These are phyloP conservation scores for Echiichthys vipera DNA, from an alignment of 2,797 vertebrate genomes.

Conservation along the genomic window DNA sequence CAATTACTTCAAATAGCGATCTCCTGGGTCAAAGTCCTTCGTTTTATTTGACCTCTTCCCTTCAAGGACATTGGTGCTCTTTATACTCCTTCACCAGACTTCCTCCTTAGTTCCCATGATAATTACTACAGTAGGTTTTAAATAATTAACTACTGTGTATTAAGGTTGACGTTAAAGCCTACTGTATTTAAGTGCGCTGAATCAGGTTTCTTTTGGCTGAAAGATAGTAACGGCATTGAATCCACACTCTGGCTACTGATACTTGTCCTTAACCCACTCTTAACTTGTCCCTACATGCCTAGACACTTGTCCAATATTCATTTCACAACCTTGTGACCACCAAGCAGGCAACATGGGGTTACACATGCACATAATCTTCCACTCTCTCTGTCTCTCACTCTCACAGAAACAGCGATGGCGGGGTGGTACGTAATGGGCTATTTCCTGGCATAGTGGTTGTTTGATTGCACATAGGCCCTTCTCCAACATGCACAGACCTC, in stretches of 20 bases:
- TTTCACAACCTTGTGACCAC: not conserved
- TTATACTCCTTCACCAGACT: too few relatives aligned
- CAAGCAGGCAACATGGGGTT: not conserved
- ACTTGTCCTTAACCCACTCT: not conserved
- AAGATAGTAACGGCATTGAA: not conserved
- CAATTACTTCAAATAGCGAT: too few relatives aligned
- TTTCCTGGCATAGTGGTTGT: constrained; percentile 40
- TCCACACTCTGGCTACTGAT: not conserved
- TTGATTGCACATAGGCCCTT: constrained; percentile 54
- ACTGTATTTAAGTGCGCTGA: too few relatives aligned
- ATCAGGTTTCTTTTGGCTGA: too few relatives aligned
- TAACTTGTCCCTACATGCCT: not conserved
- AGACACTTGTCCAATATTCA: not conserved
- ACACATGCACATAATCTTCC: constrained; percentile 5
- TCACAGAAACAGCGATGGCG: not conserved
- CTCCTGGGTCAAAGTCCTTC: too few relatives aligned
- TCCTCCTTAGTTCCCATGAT: too few relatives aligned
- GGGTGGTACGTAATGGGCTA: constrained; percentile 45
- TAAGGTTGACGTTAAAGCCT: too few relatives aligned
- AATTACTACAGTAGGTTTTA: too few relatives aligned
- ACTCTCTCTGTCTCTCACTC: not conserved
- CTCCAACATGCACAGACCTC: constrained; percentile 45
- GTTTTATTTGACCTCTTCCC: too few relatives aligned
- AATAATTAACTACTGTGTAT: too few relatives aligned
- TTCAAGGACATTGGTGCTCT: too few relatives aligned